Base-by-base conservation (phyloP, 1,140 invertebrate species). In the Ridgeia piscesae region DNA sequence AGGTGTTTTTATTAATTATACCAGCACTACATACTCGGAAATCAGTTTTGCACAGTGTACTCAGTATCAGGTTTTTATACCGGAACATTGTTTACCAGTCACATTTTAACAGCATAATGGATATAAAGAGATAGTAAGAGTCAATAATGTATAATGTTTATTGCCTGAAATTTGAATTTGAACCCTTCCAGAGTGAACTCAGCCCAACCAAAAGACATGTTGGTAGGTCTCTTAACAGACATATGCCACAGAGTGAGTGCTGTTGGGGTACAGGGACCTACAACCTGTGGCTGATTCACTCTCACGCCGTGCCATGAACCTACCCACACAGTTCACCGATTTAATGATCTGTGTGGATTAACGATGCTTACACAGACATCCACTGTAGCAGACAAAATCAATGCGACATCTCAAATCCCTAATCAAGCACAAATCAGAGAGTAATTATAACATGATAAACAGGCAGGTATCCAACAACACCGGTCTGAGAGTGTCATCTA, bases 371-470 rank as follows among this genome's bases (percentile, higher is more conserved):
- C 48, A 50, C 48, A 50, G 48, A 50, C 48, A 50, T 50, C 17
- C 27, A 77, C 58, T 31, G 27, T 31, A 77, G 58, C 58, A 77
- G 14, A 77, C 2, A 77, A 21, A 77, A 77, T 77, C 58, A 77
- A 77, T 77, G 58, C 27, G 58, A 31, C 58, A 77, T 77, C 58
- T 77, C 58, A 77, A 77, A 77, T 77, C 58, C 58, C 58, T 77
- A 77, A 77, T 77, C 58, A 77, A 77, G 58, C 58, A 77, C 58
- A 77, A 77, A 77, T 77, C 58, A 77, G 58, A 77, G 58, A 77
- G 58, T 77, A 77, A 77, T 77, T 77, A 77, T 77, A 77, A 77
- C 14, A 77, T 77, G 58, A 31, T 77, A 77, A 77, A 17, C 27
- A 77, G 58, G 58, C 58, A 77, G 58, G 58, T 14, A 77, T 77